Evolutionary conservation across 1,140 invertebrate species (phyloP).

Genomic region (Melitaea cinxia): DNA sequence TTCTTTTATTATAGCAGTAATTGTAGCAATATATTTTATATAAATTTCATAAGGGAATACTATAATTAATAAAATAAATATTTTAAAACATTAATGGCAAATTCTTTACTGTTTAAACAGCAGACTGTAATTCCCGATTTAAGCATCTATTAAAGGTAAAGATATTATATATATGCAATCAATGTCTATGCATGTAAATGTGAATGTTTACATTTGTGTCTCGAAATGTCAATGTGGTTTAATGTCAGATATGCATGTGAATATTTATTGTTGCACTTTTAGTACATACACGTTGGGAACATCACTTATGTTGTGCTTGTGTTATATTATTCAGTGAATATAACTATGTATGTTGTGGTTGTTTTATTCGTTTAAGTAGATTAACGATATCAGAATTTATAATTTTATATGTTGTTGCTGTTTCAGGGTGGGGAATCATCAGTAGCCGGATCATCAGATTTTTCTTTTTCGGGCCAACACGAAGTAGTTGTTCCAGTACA

Average conservation of each 20-base stretch:
- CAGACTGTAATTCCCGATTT: slow-evolving; percentile 20
- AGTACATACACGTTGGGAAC: not conserved
- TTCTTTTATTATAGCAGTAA: slow-evolving; percentile 3
- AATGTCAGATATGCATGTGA: slow-evolving; percentile 14
- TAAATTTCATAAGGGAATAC: not conserved
- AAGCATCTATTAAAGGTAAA: slow-evolving; percentile 25
- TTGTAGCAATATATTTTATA: not conserved
- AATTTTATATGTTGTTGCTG: not conserved
- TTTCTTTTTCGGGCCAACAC: slow-evolving; percentile 48
- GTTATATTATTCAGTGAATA: not conserved
- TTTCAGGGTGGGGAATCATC: slow-evolving; percentile 59
- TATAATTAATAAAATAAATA: not conserved
- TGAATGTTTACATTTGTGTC: not conserved
- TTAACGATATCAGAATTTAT: no score
- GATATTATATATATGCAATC: slow-evolving; percentile 6
- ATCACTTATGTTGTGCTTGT: slow-evolving; percentile 14
- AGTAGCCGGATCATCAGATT: slow-evolving; percentile 49
- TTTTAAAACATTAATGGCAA: not conserved
- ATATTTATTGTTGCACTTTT: slow-evolving; percentile 9
- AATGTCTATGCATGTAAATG: slow-evolving; percentile 12
- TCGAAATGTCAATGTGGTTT: not conserved
- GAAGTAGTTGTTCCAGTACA: slow-evolving; percentile 38
- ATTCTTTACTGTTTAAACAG: slow-evolving; percentile 11
- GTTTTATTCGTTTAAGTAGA: no score
- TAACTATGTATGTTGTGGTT: no score